Percentiles rank a stretch among this genome's conserved stretches.
Evolutionary conservation across 37 sponge, comb jelly and placozoan species (phyloP).

Genomic region (Diacarnus erythraeanus): DNA sequence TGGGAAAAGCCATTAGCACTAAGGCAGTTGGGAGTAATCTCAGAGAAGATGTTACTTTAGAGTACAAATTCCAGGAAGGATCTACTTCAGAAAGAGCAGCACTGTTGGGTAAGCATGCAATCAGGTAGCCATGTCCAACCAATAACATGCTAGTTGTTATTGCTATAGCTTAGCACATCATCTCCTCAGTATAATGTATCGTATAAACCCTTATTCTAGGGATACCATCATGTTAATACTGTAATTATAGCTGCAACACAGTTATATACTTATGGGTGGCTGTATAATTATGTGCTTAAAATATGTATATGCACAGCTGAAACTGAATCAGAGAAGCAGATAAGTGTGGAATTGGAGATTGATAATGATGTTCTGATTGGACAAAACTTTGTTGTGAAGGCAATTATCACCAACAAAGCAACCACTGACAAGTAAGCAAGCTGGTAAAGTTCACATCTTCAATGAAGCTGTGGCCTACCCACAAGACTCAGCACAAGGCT

Average conservation of each 20-base stretch:
- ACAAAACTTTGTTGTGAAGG: slow-evolving; percentile 22
- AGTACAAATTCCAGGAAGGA: slow-evolving; percentile 43
- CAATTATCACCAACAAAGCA: slow-evolving; percentile 37
- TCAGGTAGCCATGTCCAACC: neutral
- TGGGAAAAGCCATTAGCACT: slow-evolving; percentile 89
- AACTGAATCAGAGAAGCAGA: slow-evolving; percentile 10
- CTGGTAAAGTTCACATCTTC: neutral
- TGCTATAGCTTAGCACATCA: too few relatives aligned
- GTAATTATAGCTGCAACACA: too few relatives aligned
- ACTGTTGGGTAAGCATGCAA: neutral
- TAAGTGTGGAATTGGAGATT: slow-evolving; percentile 21
- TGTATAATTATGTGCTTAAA: too few relatives aligned
- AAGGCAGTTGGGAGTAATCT: slow-evolving; percentile 72
- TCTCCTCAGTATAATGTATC: too few relatives aligned
- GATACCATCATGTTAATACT: too few relatives aligned
- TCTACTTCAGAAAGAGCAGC: slow-evolving; percentile 25
- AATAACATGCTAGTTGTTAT: too few relatives aligned
- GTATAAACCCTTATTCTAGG: too few relatives aligned
- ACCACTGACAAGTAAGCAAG: neutral
- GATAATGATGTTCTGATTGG: slow-evolving; percentile 40
- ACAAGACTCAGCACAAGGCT: too few relatives aligned
- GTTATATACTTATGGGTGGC: too few relatives aligned
- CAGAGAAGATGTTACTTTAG: slow-evolving; percentile 74
- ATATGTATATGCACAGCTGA: slow-evolving; percentile 5
- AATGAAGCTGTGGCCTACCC: too few relatives aligned